Base-by-base conservation (phyloP, 2,113 vertebrate species). In the Cyanoderma ruficeps region DNA sequence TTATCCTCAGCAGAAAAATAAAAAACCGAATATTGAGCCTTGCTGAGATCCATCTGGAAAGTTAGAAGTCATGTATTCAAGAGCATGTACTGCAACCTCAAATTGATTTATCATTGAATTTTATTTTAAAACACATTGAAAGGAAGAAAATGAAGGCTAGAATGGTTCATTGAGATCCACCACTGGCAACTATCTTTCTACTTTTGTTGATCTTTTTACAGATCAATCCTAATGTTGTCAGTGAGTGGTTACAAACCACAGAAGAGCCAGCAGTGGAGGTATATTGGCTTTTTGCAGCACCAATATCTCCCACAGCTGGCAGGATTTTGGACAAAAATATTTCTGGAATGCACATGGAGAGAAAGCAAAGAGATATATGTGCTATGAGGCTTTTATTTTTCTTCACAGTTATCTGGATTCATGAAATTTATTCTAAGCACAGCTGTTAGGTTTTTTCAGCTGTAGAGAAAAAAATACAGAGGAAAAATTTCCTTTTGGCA, bases 251-350 rank as follows among this genome's bases (percentile, higher is more conserved):
- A 39, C 7, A 55, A 87, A 76, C 22, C 28, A 41, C 16, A 59
- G 31, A 96, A 91, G 10, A 42, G 5, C 28, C 65, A 96, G 33
- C 55, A 50, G 47, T 72, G 44, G 46, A 89, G 60, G 28, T 17
- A 28, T 9, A 31, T 24, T 63, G 21, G 11, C 28, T 69, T 93
- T 96, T 42, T 92, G 41, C 56, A 53, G 44, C 50, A 94, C 42
- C 22, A 25, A 46, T 65, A 59, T 93, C 8, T 37, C 59, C 35
- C 28, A 46, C 14, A 92, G 47, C 30, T 86, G 79, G 46, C 39
- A 95, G 55, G 9, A 87, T 57, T 95, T 77, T 63, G 42, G 74
- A 81, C 63, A 88, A 84, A 96, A 83, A 20, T 30, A 46, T 93
- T 87, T 90, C 35, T 94, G 21, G 63, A 92, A 85, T 8, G 27